These are phyloP conservation scores for Halictus ligatus DNA, from an alignment of 2,888 invertebrate genomes.

Conservation along the genomic window DNA sequence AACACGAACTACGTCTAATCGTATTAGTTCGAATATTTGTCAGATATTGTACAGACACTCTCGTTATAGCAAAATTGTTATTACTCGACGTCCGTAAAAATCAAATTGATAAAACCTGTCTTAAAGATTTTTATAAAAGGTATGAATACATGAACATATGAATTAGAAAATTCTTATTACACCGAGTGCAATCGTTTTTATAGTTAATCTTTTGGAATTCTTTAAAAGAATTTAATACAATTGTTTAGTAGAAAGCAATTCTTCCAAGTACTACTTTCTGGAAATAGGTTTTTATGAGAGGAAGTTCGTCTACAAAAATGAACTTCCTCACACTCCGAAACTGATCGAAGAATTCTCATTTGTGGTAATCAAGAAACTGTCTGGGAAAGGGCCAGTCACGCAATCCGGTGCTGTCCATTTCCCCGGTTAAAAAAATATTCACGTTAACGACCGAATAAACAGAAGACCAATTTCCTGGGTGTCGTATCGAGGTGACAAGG, in stretches of 20 bases:
- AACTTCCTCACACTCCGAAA: background rate
- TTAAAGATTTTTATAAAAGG: too few species aligned
- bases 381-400: background rate
- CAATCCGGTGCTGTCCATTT: conserved; percentile 7
- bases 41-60: background rate
- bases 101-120: background rate
- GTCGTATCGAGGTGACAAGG: conserved; percentile 20
- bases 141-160: too few species aligned
- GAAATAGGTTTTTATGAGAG: background rate
- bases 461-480: conserved; percentile 31
- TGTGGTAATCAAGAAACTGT: background rate
- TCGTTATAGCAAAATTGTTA: background rate
- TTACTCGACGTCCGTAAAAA: background rate
- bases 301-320: background rate
- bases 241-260: too few species aligned
- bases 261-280: background rate
- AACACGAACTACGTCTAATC: background rate
- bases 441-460: conserved; percentile 62
- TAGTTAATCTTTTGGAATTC: background rate
- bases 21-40: background rate
- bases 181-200: background rate
- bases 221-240: background rate
- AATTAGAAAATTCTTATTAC: background rate
- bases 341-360: background rate
- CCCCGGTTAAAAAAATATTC: conserved; percentile 29